Base-by-base conservation (phyloP, 2,797 vertebrate species). In the Sebastes trivittatus region DNA sequence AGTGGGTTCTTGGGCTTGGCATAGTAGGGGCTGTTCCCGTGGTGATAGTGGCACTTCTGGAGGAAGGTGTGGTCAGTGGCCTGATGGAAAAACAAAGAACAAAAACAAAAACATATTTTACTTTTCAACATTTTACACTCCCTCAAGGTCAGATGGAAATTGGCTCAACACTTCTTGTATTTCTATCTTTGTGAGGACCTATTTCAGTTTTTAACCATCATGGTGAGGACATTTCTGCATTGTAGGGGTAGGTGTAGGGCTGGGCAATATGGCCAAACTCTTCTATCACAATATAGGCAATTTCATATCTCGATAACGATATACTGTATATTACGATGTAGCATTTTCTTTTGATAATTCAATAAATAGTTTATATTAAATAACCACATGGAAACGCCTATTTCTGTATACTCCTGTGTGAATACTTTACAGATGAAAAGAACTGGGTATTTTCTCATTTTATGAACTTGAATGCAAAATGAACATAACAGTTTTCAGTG, bases 31-130 rank as follows among this genome's bases (percentile, higher is more conserved):
- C 93, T 97, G 78, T 94, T 94, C 5, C 94, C 93, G 38, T 98
- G 97, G 88, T 98, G 97, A 81, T 98, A 98, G 90, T 98, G 98
- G 93, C 98, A 99, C 91, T 98, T 98, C 88, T 98, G 98, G 30
- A 99, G 96, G 87, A 99, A 99, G 72, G 97, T 98, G 91, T 98
- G 97, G 92, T 98, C 97, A 6, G 98, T 99, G 87, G 97, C 97
- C 97, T 98, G 85, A 58, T 32, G 74, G 30, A 56, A 25, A 74
- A 63, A 65, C 18, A 75, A 25, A 78, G 42, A 60, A 66, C 8
- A 63, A 54, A 30, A 5, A 46, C 3, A 4, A 79, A 54, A 75
- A 34, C 7, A 71, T 29, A 18, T 34, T 55, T 55, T 36, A 62
- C 7, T 30, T 34, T 32, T 29, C 2, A 59, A 27, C 27, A 34